A percentile compares a stretch with the other conserved stretches of the same genome.
phyloP scores from a whole-genome alignment of 1,140 invertebrate genomes.

The Drosophila insularis region DNA sequence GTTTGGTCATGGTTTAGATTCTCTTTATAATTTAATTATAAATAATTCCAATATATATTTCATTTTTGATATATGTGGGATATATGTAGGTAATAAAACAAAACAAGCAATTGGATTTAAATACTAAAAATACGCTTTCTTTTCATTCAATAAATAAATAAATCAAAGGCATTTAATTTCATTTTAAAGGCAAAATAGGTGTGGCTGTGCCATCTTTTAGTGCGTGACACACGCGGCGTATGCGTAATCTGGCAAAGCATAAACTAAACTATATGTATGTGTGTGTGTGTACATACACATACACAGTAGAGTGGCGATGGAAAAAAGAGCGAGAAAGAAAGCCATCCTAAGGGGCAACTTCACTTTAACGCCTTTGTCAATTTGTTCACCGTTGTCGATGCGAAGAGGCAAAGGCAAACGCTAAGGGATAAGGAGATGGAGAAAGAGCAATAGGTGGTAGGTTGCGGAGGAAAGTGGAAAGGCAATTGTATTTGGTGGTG shows the following conservation, averaged over 20 bases:
- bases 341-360: constrained; percentile 46
- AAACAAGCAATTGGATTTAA: background rate
- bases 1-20: too few species aligned
- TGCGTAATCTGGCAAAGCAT: constrained; percentile 63
- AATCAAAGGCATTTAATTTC: constrained; percentile 75
- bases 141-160: constrained; percentile 55
- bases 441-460: background rate
- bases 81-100: too few species aligned
- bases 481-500: constrained; percentile 19
- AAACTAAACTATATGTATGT: constrained; percentile 45
- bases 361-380: constrained; percentile 65
- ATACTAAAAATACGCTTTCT: background rate
- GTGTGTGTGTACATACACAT: too few species aligned
- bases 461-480: constrained; percentile 17
- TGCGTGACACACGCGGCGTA: constrained; percentile 62
- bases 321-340: background rate
- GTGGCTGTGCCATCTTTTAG: constrained; percentile 31
- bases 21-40: too few species aligned
- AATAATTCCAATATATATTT: too few species aligned
- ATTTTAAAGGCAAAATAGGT: constrained; percentile 48
- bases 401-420: too few species aligned
- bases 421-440: too few species aligned
- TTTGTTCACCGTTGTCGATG: constrained; percentile 50
- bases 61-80: too few species aligned
- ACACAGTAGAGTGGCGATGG: background rate